These are phyloP conservation scores for Aquatica leii DNA, from an alignment of 2,888 invertebrate species.

Conservation along the genomic window DNA sequence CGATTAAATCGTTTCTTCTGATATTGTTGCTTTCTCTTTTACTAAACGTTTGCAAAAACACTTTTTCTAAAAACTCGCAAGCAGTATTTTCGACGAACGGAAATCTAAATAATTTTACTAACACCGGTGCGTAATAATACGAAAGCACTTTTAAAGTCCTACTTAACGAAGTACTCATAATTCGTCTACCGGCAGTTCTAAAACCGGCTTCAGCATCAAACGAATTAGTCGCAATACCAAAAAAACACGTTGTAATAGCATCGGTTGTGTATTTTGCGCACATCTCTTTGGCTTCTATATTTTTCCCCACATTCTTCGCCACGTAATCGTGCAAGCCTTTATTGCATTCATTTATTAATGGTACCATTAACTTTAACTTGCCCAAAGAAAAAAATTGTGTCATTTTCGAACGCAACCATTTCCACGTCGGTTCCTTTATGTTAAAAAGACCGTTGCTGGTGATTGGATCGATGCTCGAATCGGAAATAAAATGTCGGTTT, in stretches of 20 bases:
- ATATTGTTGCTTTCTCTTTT: constrained; percentile 45
- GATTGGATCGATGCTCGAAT: constrained; percentile 57
- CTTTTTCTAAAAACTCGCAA: constrained; percentile 50
- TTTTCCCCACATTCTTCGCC: background rate
- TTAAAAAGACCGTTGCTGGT: constrained; percentile 59
- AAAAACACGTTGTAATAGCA: constrained; percentile 61
- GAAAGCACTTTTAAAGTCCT: constrained; percentile 50
- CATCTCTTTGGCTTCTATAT: constrained; percentile 51
- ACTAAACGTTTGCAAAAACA: constrained; percentile 52
- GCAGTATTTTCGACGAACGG: constrained; percentile 50
- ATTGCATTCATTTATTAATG: constrained; percentile 59
- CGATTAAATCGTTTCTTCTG: constrained; percentile 60
- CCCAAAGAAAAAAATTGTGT: constrained; percentile 65
- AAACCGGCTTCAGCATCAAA: constrained; percentile 54
- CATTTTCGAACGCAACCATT: constrained; percentile 62
- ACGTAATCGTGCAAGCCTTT: background rate
- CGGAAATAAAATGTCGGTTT: constrained; percentile 60
- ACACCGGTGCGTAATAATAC: constrained; percentile 52
- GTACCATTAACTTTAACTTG: constrained; percentile 65
- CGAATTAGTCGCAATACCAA: constrained; percentile 59
- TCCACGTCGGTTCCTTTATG: constrained; percentile 64
- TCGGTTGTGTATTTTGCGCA: constrained; percentile 60
- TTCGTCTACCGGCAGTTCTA: constrained; percentile 49
- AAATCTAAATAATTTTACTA: constrained; percentile 53
- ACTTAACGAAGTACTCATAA: constrained; percentile 49